Evolutionary conservation across 1,140 invertebrate genomes (phyloP), one percentile per base, ranked within the genome.

Genomic region (Drosophila nigrodunni): DNA sequence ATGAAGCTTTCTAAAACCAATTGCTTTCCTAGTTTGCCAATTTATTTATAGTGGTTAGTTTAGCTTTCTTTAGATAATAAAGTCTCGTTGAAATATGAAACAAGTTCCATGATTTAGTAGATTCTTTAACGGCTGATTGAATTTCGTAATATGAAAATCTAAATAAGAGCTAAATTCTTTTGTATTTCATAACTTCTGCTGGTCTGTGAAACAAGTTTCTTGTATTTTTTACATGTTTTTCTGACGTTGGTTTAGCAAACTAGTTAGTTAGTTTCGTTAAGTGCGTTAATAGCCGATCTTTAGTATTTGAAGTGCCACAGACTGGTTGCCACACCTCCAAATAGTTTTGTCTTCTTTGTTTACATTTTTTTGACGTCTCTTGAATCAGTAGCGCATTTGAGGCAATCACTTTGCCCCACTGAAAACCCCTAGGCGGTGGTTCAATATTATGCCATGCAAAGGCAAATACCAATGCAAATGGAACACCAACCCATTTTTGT

Each of bases 361-460:
- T 5, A 61, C 21, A 21, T 30, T 50, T 64, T 46, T 35, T 44
- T 35, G 3, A 50, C 34, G 35, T 18, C 67, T 54, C 13, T 50
- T 66, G 44, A 30, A 41, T 39, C 13, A 18, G 61, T 7, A 66
- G 69, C 61, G 50, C 21, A 72, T 70, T 70, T 54, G 10, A 43
- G 37, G 25, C 10, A 43, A 21, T 10, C 47, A 52, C 37, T 21
- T 43, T 13, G 10, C 34, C 5, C 57, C 10, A 34, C 39, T 50
- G 25, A 7, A 30, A 54, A 6, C 50, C 50, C 10, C 50, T 9
- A 9, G 7, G 34, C 30, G 7, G 30, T 54, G 30, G 7, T 58
- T 61, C 57, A 60, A 39, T 73, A 65, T 71, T 71, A 71, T 74
- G 71, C 71, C 64, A 15, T 73, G 21, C 13, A 43, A 39, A 61